These are phyloP conservation scores for Lamellibrachia columna DNA, from an alignment of 2,888 invertebrate species.

Conservation along the genomic window DNA sequence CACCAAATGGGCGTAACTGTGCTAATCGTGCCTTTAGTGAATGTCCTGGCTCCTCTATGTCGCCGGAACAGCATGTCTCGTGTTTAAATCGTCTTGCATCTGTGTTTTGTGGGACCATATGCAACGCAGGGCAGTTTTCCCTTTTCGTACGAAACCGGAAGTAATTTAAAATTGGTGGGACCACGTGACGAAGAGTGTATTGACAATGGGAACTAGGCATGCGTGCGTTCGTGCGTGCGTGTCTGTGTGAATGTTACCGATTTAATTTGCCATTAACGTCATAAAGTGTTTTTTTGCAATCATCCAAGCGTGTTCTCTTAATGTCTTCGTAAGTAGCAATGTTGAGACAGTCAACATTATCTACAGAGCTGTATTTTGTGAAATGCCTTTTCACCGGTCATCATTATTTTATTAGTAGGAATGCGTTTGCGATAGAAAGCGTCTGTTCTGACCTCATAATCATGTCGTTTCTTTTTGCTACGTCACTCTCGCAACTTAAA, in stretches of 20 bases:
- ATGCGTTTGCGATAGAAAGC: too few species aligned
- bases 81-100: background rate
- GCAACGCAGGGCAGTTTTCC: background rate
- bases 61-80: background rate
- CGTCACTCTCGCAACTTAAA: background rate
- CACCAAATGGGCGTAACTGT: background rate
- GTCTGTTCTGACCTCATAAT: too few species aligned
- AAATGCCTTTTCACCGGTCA: background rate
- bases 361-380: background rate
- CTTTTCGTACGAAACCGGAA: background rate
- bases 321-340: background rate
- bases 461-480: too few species aligned
- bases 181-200: background rate
- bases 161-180: background rate
- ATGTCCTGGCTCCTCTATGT: background rate
- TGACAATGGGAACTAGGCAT: background rate
- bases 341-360: background rate
- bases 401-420: too few species aligned
- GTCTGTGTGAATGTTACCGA: background rate
- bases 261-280: background rate
- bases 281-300: background rate
- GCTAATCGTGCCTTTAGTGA: background rate
- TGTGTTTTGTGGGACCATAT: background rate
- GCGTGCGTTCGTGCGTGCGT: too few species aligned
- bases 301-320: background rate